Base-by-base conservation (phyloP, 2,113 vertebrate species). In the Anseranas semipalmata region DNA sequence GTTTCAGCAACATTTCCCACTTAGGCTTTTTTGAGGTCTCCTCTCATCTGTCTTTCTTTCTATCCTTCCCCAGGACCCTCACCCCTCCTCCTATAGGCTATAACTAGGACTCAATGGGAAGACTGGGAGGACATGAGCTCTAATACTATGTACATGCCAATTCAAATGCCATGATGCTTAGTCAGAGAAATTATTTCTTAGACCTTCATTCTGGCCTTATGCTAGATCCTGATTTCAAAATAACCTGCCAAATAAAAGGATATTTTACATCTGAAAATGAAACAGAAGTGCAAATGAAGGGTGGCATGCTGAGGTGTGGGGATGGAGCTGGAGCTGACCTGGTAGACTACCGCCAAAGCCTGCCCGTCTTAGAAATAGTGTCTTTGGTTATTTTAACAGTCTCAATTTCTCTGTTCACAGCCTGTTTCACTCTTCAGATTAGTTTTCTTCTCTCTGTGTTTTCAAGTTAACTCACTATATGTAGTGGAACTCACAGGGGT, bases 21-120 rank as follows among this genome's bases (percentile, higher is more conserved):
- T 76, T 14, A 63, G 48, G n/a, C 41, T 72, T 90, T 85, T 86
- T 37, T 27, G 45, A 39, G n/a, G n/a, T 87, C 33, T 67, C n/a
- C 53, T 59, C 39, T 62, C 14, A 63, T 25, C 43, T 50, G 5
- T 52, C 33, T 43, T 52, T 77, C n/a, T 32, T 65, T 63, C 37
- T 53, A 19, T 74, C n/a, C 39, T 17, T 12, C 17, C 9, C 9
- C 9, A 0, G 1, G 30, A 7, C 12, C 14, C 9, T 22, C n/a
- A 5, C 10, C 9, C 7, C 27, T 45, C 7, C 13, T 90, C 35
- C 33, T 7, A 1, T 32, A 63, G 9, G 15, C 43, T 59, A 3
- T 68, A 58, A 58, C 73, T 59, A 19, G 32, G 70, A 89, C 30
- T 24, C 19, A 30, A 15, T 1, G 6, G n/a, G 30, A 67, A 0